Evolutionary conservation across 2,888 invertebrate species (phyloP).

Genomic region (Trypoxylon attenuatum): DNA sequence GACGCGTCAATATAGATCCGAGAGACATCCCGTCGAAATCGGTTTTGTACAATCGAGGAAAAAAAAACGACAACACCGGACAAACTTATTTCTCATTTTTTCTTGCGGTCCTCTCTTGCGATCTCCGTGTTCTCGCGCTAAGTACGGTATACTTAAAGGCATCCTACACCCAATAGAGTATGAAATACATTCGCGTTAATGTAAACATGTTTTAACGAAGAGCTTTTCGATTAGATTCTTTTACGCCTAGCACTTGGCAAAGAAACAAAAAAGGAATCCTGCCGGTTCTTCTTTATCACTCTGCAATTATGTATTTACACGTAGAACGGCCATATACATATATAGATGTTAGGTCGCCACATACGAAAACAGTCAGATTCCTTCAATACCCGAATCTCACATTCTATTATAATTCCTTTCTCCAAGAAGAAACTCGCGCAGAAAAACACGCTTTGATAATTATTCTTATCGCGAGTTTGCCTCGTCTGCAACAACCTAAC

Average conservation of each 20-base stretch:
- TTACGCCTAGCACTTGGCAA: too few species aligned
- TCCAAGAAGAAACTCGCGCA: too few species aligned
- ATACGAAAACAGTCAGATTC: constrained; percentile 37
- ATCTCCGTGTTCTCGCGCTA: constrained; percentile 66
- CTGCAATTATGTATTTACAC: constrained; percentile 47
- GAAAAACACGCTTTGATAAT: too few species aligned
- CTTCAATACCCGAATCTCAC: too few species aligned
- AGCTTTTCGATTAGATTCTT: too few species aligned
- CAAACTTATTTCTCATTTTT: constrained; percentile 35
- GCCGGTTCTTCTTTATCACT: constrained; percentile 52
- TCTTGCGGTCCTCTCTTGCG: constrained; percentile 48
- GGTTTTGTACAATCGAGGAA: constrained; percentile 48
- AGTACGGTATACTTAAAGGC: constrained; percentile 67
- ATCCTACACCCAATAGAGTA: constrained; percentile 71
- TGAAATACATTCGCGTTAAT: constrained; percentile 62
- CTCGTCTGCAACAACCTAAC: too few species aligned
- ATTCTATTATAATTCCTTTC: too few species aligned
- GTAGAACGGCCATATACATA: constrained; percentile 23
- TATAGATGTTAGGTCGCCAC: constrained; percentile 7
- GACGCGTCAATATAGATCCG: constrained; percentile 49
- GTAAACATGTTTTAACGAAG: constrained; percentile 65
- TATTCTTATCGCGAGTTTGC: too few species aligned
- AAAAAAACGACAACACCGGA: too few species aligned
- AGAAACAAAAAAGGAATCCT: too few species aligned
- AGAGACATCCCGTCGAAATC: constrained; percentile 42